Conservation (phyloP, 1,140 invertebrate species). For the Mylabris phalerata region DNA sequence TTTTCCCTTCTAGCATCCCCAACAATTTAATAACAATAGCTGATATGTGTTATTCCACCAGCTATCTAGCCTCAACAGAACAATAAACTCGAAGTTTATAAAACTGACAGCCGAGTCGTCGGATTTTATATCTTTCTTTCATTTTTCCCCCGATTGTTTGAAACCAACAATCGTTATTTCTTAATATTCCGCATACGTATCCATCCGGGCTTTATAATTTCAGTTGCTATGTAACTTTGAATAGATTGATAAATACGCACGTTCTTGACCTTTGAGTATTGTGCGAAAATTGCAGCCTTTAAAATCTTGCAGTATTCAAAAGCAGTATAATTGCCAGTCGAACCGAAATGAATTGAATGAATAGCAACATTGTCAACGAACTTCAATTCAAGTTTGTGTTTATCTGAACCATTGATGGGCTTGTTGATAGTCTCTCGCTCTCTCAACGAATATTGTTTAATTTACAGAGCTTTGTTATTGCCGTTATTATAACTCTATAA, state of each 20-base stretch:
- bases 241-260: no score
- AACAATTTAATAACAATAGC: constrained; percentile 1
- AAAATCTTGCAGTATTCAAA: constrained; percentile 4
- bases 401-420: constrained; percentile 5
- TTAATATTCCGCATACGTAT: not conserved
- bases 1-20: no score
- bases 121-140: not conserved
- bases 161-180: not conserved
- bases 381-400: not conserved
- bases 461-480: constrained; percentile 2
- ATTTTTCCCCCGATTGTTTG: not conserved
- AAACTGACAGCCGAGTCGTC: no score
- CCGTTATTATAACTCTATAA: constrained; percentile 1
- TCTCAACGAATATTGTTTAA: not conserved
- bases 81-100: not conserved
- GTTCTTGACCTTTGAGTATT: not conserved
- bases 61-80: not conserved
- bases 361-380: no score
- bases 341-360: constrained; percentile 3
- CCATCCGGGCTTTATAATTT: no score
- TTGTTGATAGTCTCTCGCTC: not conserved
- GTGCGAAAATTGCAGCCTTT: constrained; percentile 2
- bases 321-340: constrained; percentile 4
- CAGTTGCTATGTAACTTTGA: no score
- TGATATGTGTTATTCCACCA: not conserved